Evolutionary conservation across 2,797 vertebrate genomes (phyloP).

Genomic region (Spheniscus humboldti): DNA sequence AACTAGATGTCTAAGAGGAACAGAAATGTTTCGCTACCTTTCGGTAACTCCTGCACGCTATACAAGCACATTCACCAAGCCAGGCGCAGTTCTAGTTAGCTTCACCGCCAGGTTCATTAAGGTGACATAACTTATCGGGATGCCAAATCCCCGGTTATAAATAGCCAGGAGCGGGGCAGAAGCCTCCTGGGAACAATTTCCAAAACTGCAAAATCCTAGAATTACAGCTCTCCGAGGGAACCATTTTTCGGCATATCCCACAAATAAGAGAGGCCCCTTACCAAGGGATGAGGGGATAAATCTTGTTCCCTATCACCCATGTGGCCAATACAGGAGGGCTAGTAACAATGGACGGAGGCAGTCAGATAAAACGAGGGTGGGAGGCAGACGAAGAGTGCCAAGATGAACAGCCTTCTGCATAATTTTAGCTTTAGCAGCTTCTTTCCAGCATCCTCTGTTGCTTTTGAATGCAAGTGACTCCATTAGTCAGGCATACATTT

Average conservation of each 20-base stretch:
- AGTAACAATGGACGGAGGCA: accelerated
- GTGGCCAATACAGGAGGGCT: accelerated
- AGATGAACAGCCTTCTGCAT: not conserved
- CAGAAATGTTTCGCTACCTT: accelerated
- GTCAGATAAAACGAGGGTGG: not conserved
- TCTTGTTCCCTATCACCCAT: accelerated
- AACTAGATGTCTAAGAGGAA: not conserved
- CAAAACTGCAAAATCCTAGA: not conserved
- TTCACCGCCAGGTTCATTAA: not conserved
- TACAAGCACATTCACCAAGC: accelerated
- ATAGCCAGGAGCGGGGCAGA: not conserved
- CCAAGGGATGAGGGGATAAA: not conserved
- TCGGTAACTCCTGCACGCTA: accelerated
- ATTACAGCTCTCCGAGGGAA: not conserved
- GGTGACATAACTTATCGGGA: accelerated
- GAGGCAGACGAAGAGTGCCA: not conserved
- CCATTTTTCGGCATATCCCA: accelerated
- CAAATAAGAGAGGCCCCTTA: not conserved
- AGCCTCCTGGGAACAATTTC: not conserved
- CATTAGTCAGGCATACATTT: not conserved
- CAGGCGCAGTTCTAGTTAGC: accelerated
- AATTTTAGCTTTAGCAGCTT: not conserved
- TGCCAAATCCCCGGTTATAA: accelerated
- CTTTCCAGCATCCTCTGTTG: not conserved
- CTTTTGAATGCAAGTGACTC: not conserved